A percentile compares a stretch with the other conserved stretches of the same genome.
Evolutionary conservation across 2,113 vertebrate species (phyloP).

Genomic region (Bujurquina vittata): DNA sequence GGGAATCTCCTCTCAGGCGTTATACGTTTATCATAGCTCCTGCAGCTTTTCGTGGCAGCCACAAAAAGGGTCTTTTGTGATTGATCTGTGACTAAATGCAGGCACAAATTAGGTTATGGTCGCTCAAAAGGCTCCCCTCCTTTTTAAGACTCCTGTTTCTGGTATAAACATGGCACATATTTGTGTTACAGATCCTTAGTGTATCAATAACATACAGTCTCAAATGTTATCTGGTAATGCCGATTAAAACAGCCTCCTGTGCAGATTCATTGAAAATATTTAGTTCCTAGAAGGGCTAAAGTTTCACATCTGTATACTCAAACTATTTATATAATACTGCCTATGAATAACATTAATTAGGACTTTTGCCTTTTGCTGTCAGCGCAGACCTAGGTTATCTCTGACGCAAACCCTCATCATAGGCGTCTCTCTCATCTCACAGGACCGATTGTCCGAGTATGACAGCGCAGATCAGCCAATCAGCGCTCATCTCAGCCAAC

Average conservation of each 20-base stretch:
- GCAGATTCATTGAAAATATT: not conserved
- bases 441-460: slow-evolving; percentile 47
- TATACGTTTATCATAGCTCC: slow-evolving; percentile 14
- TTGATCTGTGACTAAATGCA: not conserved
- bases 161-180: not conserved
- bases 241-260: not conserved
- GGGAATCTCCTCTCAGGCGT: slow-evolving; percentile 72
- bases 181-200: not conserved
- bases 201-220: not conserved
- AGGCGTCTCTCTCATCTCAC: slow-evolving; percentile 68
- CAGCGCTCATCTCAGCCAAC: rapidly evolving
- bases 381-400: slow-evolving; percentile 72
- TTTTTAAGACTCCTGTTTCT: not conserved
- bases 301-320: not conserved
- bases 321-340: slow-evolving; percentile 1
- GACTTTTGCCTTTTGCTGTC: slow-evolving; percentile 56
- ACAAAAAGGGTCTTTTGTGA: not conserved
- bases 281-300: not conserved
- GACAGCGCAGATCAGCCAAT: slow-evolving; percentile 62
- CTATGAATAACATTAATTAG: slow-evolving; percentile 35
- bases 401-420: slow-evolving; percentile 77
- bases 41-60: slow-evolving; percentile 15
- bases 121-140: too few species aligned
- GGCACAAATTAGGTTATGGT: not conserved
- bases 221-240: not conserved